Conservation (phyloP, 2,888 invertebrate species). For the Boloria selene region DNA sequence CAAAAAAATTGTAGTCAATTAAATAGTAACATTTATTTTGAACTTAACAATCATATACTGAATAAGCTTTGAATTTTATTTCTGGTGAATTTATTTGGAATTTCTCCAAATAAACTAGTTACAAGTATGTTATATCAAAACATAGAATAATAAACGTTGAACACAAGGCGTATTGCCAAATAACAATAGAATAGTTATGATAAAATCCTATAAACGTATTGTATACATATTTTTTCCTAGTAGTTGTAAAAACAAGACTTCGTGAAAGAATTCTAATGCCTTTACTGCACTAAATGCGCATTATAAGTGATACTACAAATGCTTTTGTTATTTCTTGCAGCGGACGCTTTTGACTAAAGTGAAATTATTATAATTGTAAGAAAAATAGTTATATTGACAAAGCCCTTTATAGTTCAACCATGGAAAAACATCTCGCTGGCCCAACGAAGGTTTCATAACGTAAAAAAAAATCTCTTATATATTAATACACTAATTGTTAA, state of each 20-base stretch:
- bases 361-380: too few species aligned
- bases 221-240: constrained; percentile 18
- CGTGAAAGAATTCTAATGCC: constrained; percentile 6
- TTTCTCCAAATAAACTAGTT: constrained; percentile 29
- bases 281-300: constrained; percentile 29
- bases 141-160: constrained; percentile 18
- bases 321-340: constrained; percentile 22
- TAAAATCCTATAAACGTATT: constrained; percentile 22
- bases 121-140: constrained; percentile 16
- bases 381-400: too few species aligned
- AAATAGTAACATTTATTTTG: background rate
- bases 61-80: background rate
- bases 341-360: background rate
- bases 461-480: too few species aligned
- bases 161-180: constrained; percentile 28
- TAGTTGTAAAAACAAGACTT: background rate
- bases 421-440: too few species aligned
- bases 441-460: too few species aligned
- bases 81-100: constrained; percentile 17
- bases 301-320: constrained; percentile 20
- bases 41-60: background rate
- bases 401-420: too few species aligned
- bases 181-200: constrained; percentile 14
- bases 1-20: background rate
- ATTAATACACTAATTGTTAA: too few species aligned